phyloP scores from a whole-genome alignment of 2,113 vertebrate species.

The Esox niger region DNA sequence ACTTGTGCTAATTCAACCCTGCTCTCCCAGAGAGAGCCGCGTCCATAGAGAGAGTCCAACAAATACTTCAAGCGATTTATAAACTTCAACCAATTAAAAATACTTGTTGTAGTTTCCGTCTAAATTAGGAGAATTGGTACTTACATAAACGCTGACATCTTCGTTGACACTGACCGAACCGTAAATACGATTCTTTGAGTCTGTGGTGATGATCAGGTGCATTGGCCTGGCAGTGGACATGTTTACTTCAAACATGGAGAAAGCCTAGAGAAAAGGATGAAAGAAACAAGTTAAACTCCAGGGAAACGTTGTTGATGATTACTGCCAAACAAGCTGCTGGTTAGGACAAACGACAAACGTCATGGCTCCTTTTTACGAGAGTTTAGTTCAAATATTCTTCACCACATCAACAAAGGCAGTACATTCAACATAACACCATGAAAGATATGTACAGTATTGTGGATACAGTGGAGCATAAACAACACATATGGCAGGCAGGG shows the following conservation, averaged over 20 bases:
- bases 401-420: constrained; percentile 6
- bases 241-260: constrained; percentile 7
- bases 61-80: no score
- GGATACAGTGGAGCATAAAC: constrained; percentile 18
- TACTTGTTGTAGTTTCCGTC: no score
- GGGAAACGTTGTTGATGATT: no score
- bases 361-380: no score
- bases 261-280: no score
- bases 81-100: no score
- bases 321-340: no score
- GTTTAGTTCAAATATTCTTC: background rate
- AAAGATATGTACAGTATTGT: constrained; percentile 16
- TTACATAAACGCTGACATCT: constrained; percentile 49
- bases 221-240: constrained; percentile 37
- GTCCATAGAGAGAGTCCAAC: no score
- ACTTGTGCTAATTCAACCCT: no score
- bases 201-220: constrained; percentile 53
- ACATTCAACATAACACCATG: background rate
- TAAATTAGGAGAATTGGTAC: constrained; percentile 28
- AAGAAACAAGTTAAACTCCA: no score
- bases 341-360: no score
- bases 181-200: accelerated
- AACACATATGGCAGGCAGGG: background rate
- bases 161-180: background rate
- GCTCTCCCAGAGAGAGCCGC: no score